Base-by-base conservation (phyloP, 37 sponge, comb jelly and placozoan genomes). In the Tethya wilhelma region DNA sequence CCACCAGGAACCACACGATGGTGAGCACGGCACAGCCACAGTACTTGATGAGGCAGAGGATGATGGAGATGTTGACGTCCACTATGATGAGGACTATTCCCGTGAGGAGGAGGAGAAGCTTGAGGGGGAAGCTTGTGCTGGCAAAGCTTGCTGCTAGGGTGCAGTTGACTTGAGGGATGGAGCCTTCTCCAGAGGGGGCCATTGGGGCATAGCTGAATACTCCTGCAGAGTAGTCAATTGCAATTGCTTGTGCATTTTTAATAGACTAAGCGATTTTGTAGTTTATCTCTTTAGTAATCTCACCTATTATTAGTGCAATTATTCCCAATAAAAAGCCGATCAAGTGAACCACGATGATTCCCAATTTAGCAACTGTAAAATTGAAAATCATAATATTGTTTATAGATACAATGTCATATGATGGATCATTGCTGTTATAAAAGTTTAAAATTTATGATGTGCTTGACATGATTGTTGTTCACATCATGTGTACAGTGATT, bases 151-250 rank as follows among this genome's bases (percentile, higher is more conserved):
- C 17, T n/a, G 60, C 38, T 1, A 75, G 59, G 2, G 75, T 59
- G 75, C 75, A 75, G 75, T 75, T 75, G 39, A 33, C 55, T 11
- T 59, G 30, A 3, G 59, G 75, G 42, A 75, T 34, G 25, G 34
- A 28, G 59, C 4, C 70, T 25, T 22, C 42, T 30, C 37, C 31
- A 20, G 66, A 2, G 5, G 59, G 12, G 23, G 26, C n/a, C 7
- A 4, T 30, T 30, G 8, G 46, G 5, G n/a, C 29, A 22, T 71
- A 71, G 46, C 71, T 44, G 6, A 71, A 39, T 22, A 43, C 71
- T 44, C 71, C 71, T 67, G 40, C 38, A 37, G 9, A 67, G 23
- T 37, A 36, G 11, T 38, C 29, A 26, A n/a, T 12, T n/a, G 28
- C 7, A 12, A 60, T 60, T 7, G 28, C 63, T n/a, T n/a, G n/a